Evolutionary conservation across 1,140 invertebrate species (phyloP), one percentile per base, ranked within the genome.

Genomic region (Neodiprion pinetum): DNA sequence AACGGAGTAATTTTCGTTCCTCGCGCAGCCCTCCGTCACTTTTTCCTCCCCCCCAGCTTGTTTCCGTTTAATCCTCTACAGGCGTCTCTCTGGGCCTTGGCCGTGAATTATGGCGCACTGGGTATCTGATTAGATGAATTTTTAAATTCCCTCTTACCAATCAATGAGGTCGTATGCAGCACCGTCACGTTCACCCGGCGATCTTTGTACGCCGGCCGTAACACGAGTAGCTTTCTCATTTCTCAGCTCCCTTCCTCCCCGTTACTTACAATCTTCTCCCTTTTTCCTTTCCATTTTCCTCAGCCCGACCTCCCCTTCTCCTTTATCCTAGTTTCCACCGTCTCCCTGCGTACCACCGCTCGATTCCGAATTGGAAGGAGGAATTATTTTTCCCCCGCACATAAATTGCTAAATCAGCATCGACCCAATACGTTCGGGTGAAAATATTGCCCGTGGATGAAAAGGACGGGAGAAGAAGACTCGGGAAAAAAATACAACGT

Each of bases 341-440:
- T 9, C 8, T 4, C 53, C 53, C 1, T 61, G 53, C 53, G 4
- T 61, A 40, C 28, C 28, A 5, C 53, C 53, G 53, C 28, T 9
- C 11, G 53, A 61, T 9, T 12, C 53, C 11, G 53, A 61, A 17
- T 12, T 61, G 53, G 53, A 61, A 17, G 9, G 53, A 61, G 53
- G 53, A 61, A 61, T 61, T 61, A 61, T 61, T 61, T 61, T 61
- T 14, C 28, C 28, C 28, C 28, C 53, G 53, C 53, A 61, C 53
- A 61, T 61, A 61, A 61, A 61, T 61, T 61, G 53, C 53, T 9
- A 61, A 61, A 61, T 61, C 53, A 61, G 53, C 53, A 61, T 61
- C 53, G 53, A 61, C 53, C 53, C 53, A 61, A 61, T 61, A 61
- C 53, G 53, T 61, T 61, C 53, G 53, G 53, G 53, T 14, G n/a